Evolutionary conservation across 2,113 vertebrate genomes (phyloP), one percentile per base, ranked within the genome.

Genomic region (Galeopterus variegatus): DNA sequence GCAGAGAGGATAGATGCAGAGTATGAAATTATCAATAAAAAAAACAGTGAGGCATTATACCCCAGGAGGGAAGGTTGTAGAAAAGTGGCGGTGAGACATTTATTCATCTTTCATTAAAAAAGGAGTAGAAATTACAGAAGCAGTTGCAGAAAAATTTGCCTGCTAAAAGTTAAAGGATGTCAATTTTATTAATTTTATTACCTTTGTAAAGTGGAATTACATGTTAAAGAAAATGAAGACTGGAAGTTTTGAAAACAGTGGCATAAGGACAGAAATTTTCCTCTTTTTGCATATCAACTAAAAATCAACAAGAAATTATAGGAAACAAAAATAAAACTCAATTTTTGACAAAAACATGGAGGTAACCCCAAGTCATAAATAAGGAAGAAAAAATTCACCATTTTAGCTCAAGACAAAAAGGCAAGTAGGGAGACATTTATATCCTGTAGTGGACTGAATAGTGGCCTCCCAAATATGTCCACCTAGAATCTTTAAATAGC

Each of bases 101-200:
- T 86, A 54, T 92, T 89, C 45, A 65, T 33, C 79, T 24, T 54
- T 75, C 70, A 67, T 33, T 76, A 31, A 41, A 89, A 94, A 90
- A 2, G 13, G 12, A 62, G 36, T 28, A 75, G 21, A 69, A 89
- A 64, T 81, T 52, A 81, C 8, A 14, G 4, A n/a, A 70, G 11
- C 19, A n/a, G 24, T 48, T 76, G 28, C 18, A 86, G 62, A 73
- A 24, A 73, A 23, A 80, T 80, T 77, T 91, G 23, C 7, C 54
- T 18, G 14, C 33, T 83, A 84, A 79, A 69, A 33, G 18, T 85
- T 69, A n/a, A 48, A 48, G 5, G 81, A 6, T 56, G 58, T 87
- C 48, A 82, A 8, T 33, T 31, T 60, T 28, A 65, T 77, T 94
- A 70, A 56, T 85, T 76, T 23, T 41, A 36, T 58, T 69, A 75